phyloP scores from a whole-genome alignment of 2,888 invertebrate genomes.

The Galeopsomyia nigrocyanea region DNA sequence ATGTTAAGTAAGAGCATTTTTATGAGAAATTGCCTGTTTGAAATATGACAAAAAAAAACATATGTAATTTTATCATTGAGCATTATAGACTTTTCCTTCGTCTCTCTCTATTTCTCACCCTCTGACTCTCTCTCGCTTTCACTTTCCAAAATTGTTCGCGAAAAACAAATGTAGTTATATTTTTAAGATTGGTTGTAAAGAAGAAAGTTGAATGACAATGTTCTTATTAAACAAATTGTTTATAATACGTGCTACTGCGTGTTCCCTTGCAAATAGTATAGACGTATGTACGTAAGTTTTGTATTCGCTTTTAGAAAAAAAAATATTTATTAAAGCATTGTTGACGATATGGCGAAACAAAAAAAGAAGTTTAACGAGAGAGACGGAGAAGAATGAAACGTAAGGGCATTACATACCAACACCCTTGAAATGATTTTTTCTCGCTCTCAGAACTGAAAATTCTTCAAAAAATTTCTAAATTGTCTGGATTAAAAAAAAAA shows the following conservation, averaged over 20 bases:
- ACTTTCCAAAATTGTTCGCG: constrained; percentile 36
- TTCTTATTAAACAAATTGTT: constrained; percentile 32
- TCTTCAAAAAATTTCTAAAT: not conserved
- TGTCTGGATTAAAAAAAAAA: not conserved
- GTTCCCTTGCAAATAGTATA: constrained; percentile 21
- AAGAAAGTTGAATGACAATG: constrained; percentile 21
- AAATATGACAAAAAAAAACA: constrained; percentile 50
- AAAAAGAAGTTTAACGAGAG: constrained; percentile 13
- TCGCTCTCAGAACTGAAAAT: constrained; percentile 4
- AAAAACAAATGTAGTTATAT: constrained; percentile 36
- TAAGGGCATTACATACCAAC: constrained; percentile 27
- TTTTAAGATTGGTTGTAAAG: constrained; percentile 43
- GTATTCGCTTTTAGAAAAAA: constrained; percentile 43
- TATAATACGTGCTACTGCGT: not conserved
- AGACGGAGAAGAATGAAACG: constrained; percentile 30
- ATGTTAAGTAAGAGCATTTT: constrained; percentile 60
- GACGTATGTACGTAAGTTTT: constrained; percentile 34
- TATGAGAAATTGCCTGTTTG: constrained; percentile 54
- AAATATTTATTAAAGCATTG: constrained; percentile 44
- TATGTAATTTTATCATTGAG: constrained; percentile 50
- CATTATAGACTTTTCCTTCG: constrained; percentile 37
- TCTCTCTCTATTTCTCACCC: constrained; percentile 45
- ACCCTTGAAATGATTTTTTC: not conserved
- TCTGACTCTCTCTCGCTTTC: constrained; percentile 38
- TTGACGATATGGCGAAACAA: constrained; percentile 17